Evolutionary conservation across 2,113 vertebrate genomes (phyloP).

Genomic region (Limnothrissa miodon): DNA sequence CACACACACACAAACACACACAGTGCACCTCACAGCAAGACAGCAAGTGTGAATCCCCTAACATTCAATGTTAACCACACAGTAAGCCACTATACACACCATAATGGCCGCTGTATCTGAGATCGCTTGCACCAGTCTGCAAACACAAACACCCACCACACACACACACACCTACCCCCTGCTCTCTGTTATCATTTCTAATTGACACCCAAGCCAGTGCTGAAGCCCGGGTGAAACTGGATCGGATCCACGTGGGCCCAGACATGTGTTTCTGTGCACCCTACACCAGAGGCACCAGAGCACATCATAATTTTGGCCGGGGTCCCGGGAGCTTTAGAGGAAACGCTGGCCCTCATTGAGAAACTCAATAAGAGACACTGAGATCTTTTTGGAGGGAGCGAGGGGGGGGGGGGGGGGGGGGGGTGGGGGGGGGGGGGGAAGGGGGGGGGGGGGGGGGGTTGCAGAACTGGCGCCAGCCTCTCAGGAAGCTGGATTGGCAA

Average conservation of each 20-base stretch:
- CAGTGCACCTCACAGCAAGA: constrained; percentile 2
- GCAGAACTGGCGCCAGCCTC: constrained; percentile 39
- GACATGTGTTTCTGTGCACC: constrained; percentile 32
- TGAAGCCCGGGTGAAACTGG: constrained; percentile 32
- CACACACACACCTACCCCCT: neutral
- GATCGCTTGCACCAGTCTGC: neutral
- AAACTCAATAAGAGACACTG: constrained; percentile 39
- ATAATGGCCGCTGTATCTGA: neutral
- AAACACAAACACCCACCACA: neutral
- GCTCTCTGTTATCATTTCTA: constrained; percentile 2
- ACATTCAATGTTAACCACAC: constrained; percentile 12
- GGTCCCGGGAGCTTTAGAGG: constrained; percentile 36
- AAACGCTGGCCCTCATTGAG: constrained; percentile 41
- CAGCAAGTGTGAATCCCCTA: neutral
- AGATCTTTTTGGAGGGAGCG: constrained; percentile 37
- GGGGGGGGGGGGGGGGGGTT: neutral
- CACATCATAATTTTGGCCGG: constrained; percentile 48
- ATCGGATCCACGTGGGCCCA: neutral
- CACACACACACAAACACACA: neutral
- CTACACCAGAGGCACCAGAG: constrained; percentile 34
- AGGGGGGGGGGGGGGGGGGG: neutral
- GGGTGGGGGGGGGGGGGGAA: neutral
- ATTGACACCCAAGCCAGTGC: constrained; percentile 26
- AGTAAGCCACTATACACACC: neutral
- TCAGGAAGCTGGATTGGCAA: constrained; percentile 40